Evolutionary conservation across 2,888 invertebrate genomes (phyloP).

Genomic region (Ctenicera cuprea): DNA sequence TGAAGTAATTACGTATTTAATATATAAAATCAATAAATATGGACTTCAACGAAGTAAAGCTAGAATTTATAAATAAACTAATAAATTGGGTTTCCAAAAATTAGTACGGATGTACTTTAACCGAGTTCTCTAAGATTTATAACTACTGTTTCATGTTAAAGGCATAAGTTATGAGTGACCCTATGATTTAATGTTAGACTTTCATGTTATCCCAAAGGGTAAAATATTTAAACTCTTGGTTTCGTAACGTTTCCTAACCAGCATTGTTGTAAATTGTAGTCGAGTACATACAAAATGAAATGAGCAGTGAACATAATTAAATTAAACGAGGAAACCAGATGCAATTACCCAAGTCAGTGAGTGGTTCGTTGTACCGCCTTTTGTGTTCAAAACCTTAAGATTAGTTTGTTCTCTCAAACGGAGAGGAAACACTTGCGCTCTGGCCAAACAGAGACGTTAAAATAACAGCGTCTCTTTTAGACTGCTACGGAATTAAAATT

Average conservation of each 20-base stretch:
- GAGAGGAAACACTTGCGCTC: slow-evolving; percentile 24
- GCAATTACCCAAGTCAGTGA: slow-evolving; percentile 49
- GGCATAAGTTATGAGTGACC: no score
- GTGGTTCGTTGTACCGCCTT: slow-evolving; percentile 41
- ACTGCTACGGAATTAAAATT: slow-evolving; percentile 28
- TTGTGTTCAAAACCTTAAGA: slow-evolving; percentile 51
- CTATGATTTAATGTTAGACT: no score
- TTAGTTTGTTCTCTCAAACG: slow-evolving; percentile 43
- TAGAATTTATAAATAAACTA: no score
- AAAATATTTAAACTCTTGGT: no score
- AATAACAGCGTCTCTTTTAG: slow-evolving; percentile 1
- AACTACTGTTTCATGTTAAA: no score
- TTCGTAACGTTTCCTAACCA: neutral
- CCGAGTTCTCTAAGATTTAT: no score
- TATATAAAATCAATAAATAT: no score
- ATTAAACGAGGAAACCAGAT: slow-evolving; percentile 52
- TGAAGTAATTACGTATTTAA: no score
- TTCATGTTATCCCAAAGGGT: no score
- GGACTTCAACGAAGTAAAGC: no score
- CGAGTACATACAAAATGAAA: slow-evolving; percentile 44
- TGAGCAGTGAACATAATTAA: slow-evolving; percentile 53
- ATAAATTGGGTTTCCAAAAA: no score
- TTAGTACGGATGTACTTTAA: no score
- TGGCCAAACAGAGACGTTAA: neutral
- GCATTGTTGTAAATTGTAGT: slow-evolving; percentile 15